These are phyloP conservation scores for Gila orcuttii DNA, from an alignment of 2,113 vertebrate genomes.

Conservation along the genomic window DNA sequence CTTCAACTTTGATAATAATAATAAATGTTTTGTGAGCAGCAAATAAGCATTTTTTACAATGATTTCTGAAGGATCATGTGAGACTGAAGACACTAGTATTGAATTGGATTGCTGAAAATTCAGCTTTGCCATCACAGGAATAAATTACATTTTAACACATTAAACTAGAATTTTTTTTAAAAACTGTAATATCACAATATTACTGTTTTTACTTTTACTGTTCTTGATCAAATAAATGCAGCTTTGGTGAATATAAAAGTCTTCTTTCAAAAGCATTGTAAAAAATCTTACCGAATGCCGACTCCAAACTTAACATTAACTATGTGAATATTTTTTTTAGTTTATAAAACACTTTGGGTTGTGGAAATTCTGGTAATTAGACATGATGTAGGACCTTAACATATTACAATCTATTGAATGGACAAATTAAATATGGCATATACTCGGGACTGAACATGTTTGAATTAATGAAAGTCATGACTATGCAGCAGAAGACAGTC, in stretches of 20 bases:
- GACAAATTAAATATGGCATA: background rate
- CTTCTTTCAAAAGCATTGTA: background rate
- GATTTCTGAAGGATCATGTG: too few species aligned
- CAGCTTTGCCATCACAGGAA: too few species aligned
- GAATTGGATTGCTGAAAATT: too few species aligned
- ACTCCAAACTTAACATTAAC: background rate
- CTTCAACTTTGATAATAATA: too few species aligned
- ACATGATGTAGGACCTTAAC: background rate
- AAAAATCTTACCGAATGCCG: background rate
- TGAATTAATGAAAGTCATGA: slow-evolving; percentile 3
- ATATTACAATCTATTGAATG: background rate
- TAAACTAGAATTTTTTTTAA: background rate
- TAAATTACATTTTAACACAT: too few species aligned
- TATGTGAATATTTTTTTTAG: background rate
- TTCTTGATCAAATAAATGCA: too few species aligned
- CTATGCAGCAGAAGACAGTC: background rate
- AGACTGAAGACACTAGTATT: too few species aligned
- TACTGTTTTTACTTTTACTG: background rate
- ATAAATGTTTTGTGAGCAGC: too few species aligned
- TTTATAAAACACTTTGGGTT: background rate
- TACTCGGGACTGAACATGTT: background rate
- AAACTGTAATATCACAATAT: background rate
- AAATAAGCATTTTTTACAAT: too few species aligned
- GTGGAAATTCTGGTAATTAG: background rate
- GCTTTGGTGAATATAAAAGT: background rate